Base-by-base conservation (phyloP, 2,797 vertebrate species). In the Tokudaia muenninki region DNA sequence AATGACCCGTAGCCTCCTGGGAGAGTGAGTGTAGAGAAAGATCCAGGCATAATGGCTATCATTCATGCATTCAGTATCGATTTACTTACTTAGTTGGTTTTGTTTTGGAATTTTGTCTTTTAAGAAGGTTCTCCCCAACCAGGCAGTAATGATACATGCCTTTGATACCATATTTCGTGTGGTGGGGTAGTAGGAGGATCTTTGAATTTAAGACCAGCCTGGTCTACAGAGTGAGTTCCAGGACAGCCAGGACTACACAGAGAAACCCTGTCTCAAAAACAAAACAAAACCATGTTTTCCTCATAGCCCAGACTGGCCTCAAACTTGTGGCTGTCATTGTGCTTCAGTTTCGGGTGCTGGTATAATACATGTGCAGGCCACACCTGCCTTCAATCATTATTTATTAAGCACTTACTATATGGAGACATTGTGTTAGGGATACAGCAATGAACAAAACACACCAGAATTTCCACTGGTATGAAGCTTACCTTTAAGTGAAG, bases 361-460 rank as follows among this genome's bases (percentile, higher is more conserved):
- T 82, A 24, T 74, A 34, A 70, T 72, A 52, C 34, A 26, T 24
- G 22, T 24, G 21, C 14, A 31, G 37, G n/a, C 34, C 34, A 89
- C 29, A 59, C 3, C 29, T 19, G 61, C 13, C 37, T 87, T 87
- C 63, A 44, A 63, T 37, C 67, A 52, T 8, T 63, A 2, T 47
- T 90, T 91, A 81, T 89, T 92, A 90, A 92, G 50, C 50, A 77
- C 50, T n/a, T 80, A 47, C n/a, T 82, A 72, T 90, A 82, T n/a
- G 70, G 24, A 44, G 75, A 50, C 82, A 80, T 65, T 82, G 55
- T 92, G 81, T 44, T 78, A 65, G 90, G 78, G 29, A 74, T 67
- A 83, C 12, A 93, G n/a, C 31, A 41, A 4, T 92, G 11, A 95
- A 80, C 29, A 83, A 88, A 95, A 80, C 31, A 78, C 22, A 86